Base-by-base conservation (phyloP, 2,888 invertebrate genomes). In the Globia sparganii region DNA sequence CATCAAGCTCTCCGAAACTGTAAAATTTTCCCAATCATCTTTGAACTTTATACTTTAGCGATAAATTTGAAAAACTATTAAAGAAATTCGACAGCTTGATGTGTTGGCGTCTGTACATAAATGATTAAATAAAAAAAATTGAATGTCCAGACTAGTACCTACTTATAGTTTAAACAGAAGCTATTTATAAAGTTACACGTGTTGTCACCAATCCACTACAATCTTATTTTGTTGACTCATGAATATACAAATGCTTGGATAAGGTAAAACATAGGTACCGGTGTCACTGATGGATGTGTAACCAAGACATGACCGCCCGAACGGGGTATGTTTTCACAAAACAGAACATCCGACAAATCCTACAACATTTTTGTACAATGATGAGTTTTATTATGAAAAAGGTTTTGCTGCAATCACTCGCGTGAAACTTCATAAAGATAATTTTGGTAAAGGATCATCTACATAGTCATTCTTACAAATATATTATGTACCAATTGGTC, bases 311-410 rank as follows among this genome's bases (percentile, higher is more conserved):
- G 78, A 56, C 71, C 61, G 49, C 34, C 40, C 66, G 49, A 83
- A 71, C 78, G 66, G 78, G 72, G 34, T 49, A 21, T 58, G 61
- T 83, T 76, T 49, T 21, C 49, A 58, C 49, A 13, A 78, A 67
- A 80, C 66, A 62, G 40, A 62, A 71, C 53, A 75, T 59, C 59
- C 59, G 46, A 56, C 73, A 28, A 58, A 74, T 73, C 34, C 74
- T 34, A 53, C 68, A 76, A 82, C 34, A 82, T 82, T 79, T 83
- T 62, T 59, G 64, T 77, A 83, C 77, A 80, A 59, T 80, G 53
- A 77, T 83, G 83, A 83, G 64, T 83, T 77, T 69, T 80, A 68
- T 83, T 64, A 77, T 53, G 83, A 77, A 69, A 81, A 81, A 75
- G 65, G 78, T 78, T 81, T 66, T 53, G 28, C 15, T 78, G n/a